A percentile compares a stretch with the other conserved stretches of the same genome.
phyloP scores from a whole-genome alignment of 2,888 invertebrate genomes.

The Allophyes oxyacanthae region DNA sequence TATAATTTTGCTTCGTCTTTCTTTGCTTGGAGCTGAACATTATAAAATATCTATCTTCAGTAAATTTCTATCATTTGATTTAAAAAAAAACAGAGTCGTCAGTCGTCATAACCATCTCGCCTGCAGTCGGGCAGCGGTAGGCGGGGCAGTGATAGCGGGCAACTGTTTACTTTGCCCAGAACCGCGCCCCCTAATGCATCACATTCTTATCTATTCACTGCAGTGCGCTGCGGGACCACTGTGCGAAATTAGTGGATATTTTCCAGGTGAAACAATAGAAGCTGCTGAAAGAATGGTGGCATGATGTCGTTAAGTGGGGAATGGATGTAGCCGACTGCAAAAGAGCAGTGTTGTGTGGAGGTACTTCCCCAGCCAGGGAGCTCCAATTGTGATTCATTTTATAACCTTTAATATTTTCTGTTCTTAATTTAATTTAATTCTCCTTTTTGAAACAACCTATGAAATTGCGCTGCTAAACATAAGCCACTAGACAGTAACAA shows the following conservation, averaged over 20 bases:
- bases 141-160: slow-evolving; percentile 62
- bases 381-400: too few relatives aligned
- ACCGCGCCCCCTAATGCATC: slow-evolving; percentile 76
- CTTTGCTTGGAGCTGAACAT: too few relatives aligned
- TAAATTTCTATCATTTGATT: too few relatives aligned
- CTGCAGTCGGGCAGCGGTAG: slow-evolving; percentile 54
- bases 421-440: too few relatives aligned
- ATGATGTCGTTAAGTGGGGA: not conserved
- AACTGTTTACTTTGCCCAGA: slow-evolving; percentile 71
- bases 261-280: slow-evolving; percentile 30
- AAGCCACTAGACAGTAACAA: slow-evolving; percentile 13
- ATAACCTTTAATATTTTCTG: too few relatives aligned
- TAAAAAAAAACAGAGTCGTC: slow-evolving; percentile 8
- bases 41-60: too few relatives aligned
- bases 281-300: slow-evolving; percentile 1
- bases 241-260: slow-evolving; percentile 51
- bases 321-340: not conserved
- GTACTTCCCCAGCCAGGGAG: too few relatives aligned
- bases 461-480: not conserved
- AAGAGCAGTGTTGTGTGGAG: not conserved
- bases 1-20: too few relatives aligned
- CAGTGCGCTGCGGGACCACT: slow-evolving; percentile 60
- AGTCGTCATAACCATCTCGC: slow-evolving; percentile 27
- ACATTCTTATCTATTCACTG: slow-evolving; percentile 76
- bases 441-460: too few relatives aligned